A percentile compares a stretch with the other conserved stretches of the same genome.
Evolutionary conservation across 1,140 invertebrate genomes (phyloP).

Genomic region (Acromyrmex charruanus): DNA sequence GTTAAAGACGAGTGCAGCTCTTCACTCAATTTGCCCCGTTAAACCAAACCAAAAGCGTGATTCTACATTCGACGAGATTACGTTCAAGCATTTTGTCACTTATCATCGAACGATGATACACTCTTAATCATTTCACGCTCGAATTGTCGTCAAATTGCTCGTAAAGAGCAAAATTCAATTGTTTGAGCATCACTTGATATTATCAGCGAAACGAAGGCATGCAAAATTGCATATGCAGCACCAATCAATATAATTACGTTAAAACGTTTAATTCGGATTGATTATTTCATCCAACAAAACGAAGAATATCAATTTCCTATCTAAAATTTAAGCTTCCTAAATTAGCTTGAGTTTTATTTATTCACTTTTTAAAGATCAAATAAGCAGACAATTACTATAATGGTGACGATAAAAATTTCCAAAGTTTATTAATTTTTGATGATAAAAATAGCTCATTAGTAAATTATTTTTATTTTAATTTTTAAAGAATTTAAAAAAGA

Average conservation of each 20-base stretch:
- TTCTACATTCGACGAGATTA: conserved; percentile 33
- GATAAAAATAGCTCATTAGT: background rate
- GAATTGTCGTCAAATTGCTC: conserved; percentile 26
- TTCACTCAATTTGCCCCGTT: background rate
- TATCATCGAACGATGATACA: conserved; percentile 5
- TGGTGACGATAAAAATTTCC: background rate
- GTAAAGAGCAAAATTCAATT: conserved; percentile 64
- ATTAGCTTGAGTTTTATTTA: background rate
- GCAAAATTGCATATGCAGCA: conserved; percentile 2
- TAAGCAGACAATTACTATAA: background rate
- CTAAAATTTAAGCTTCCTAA: background rate
- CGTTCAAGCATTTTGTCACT: conserved; percentile 41
- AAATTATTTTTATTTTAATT: background rate
- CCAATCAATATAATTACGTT: conserved; percentile 52
- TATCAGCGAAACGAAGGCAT: conserved; percentile 8
- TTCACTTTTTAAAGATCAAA: background rate
- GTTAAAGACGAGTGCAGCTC: background rate
- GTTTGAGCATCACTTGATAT: conserved; percentile 48
- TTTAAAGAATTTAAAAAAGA: background rate
- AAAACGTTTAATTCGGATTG: conserved; percentile 19
- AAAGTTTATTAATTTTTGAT: background rate
- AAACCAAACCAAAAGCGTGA: conserved; percentile 21
- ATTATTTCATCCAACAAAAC: conserved; percentile 12
- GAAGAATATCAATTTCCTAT: background rate
- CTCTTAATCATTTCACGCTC: conserved; percentile 49